Evolutionary conservation across 2,888 invertebrate genomes (phyloP).

Genomic region (Ormyrus labotus): DNA sequence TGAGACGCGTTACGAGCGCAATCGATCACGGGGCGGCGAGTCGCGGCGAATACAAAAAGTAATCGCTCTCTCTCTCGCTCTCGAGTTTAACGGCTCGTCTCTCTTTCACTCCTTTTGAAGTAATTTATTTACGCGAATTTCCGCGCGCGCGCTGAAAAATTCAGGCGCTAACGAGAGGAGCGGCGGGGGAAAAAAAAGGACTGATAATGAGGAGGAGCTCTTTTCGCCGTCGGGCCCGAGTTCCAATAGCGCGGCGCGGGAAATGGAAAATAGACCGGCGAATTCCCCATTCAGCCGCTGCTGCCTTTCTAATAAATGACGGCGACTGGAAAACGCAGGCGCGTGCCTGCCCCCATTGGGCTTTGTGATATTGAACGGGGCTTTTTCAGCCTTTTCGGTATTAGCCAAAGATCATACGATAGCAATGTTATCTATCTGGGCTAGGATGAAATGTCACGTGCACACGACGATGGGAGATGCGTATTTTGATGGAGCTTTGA

Average conservation of each 20-base stretch:
- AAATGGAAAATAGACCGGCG: slow-evolving; percentile 33
- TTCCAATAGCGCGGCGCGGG: slow-evolving; percentile 5
- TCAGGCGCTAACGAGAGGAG: neutral
- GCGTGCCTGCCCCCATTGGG: too few species aligned
- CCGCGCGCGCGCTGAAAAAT: neutral
- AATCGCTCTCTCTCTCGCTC: neutral
- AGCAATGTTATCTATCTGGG: too few species aligned
- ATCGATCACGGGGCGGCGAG: slow-evolving; percentile 12
- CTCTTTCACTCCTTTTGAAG: too few species aligned
- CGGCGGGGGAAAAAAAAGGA: neutral
- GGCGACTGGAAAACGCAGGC: neutral
- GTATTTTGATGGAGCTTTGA: too few species aligned
- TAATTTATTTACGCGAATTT: neutral
- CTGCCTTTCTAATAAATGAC: slow-evolving; percentile 14
- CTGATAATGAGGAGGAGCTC: slow-evolving; percentile 10
- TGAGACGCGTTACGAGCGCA: neutral
- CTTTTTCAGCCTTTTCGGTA: too few species aligned
- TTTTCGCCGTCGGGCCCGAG: neutral
- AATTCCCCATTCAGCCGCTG: neutral
- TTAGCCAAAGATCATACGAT: too few species aligned
- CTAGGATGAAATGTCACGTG: too few species aligned
- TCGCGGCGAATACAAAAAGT: neutral
- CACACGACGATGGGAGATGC: too few species aligned
- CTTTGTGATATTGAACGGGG: too few species aligned
- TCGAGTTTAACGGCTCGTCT: neutral